Percentiles rank a stretch among this genome's conserved stretches.
Conservation (phyloP, 2,797 vertebrate genomes). For the Hippocampus kuda region DNA sequence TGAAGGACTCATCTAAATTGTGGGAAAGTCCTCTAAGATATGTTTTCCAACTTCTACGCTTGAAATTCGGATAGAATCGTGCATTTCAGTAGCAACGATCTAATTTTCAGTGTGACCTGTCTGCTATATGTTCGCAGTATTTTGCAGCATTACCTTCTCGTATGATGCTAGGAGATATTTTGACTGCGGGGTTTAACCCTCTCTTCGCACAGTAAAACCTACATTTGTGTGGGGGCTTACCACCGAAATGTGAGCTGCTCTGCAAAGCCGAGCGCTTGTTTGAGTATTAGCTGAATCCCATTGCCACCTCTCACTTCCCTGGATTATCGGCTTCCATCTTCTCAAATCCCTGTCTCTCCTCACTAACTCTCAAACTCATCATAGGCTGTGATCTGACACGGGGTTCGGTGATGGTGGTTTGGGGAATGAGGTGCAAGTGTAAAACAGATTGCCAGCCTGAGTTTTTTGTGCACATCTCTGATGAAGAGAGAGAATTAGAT, state of each 20-base stretch:
- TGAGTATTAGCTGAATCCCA: constrained; percentile 45
- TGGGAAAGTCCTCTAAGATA: neutral
- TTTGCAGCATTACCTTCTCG: neutral
- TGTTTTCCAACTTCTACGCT: neutral
- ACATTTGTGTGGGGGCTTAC: constrained; percentile 41
- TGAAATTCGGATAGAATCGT: neutral
- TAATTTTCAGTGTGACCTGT: neutral
- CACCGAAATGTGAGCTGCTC: constrained; percentile 22
- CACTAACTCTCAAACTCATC: constrained; percentile 41
- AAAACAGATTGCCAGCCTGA: constrained; percentile 7
- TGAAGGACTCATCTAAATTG: neutral
- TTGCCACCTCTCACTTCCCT: constrained; percentile 30
- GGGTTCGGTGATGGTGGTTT: constrained; percentile 21
- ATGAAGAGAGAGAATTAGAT: constrained; percentile 17
- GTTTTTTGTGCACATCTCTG: constrained; percentile 13
- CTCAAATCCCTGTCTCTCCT: constrained; percentile 38
- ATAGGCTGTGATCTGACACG: constrained; percentile 24
- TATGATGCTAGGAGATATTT: constrained; percentile 12
- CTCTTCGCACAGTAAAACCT: constrained; percentile 26
- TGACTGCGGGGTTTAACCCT: constrained; percentile 23
- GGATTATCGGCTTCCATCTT: constrained; percentile 48
- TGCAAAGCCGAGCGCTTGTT: constrained; percentile 35
- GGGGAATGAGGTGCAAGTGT: constrained; percentile 18
- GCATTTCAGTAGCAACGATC: neutral
- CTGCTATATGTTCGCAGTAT: neutral